Conservation (phyloP, 2,797 vertebrate genomes). For the Myotis daubentonii region DNA sequence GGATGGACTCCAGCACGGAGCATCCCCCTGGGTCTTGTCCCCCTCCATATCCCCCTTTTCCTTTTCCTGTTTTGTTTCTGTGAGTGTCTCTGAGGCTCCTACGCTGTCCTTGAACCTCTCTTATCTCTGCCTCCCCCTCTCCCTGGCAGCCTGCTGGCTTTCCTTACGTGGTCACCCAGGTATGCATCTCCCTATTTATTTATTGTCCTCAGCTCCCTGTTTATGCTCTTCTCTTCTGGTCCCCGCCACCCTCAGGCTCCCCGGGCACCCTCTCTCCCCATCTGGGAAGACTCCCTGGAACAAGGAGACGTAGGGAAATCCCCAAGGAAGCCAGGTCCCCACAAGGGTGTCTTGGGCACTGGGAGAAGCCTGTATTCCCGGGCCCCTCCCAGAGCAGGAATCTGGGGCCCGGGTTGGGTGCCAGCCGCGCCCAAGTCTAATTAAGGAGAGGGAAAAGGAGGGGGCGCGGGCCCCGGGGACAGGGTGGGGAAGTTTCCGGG, state of each 20-base stretch:
- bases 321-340: background rate
- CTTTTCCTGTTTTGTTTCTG: background rate
- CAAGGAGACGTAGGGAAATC: background rate
- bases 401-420: slow-evolving; percentile 69
- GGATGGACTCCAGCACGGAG: too few species aligned
- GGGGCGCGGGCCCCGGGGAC: background rate
- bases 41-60: background rate
- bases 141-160: background rate
- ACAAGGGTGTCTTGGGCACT: slow-evolving; percentile 31
- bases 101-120: background rate
- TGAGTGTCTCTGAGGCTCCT: background rate
- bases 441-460: slow-evolving; percentile 70
- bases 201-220: background rate
- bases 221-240: background rate
- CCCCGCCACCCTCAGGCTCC: too few species aligned
- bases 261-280: background rate
- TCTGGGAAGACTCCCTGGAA: background rate
- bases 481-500: slow-evolving; percentile 68
- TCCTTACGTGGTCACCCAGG: background rate
- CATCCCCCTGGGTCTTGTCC: background rate
- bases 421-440: slow-evolving; percentile 72
- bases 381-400: slow-evolving; percentile 76
- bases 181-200: background rate
- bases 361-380: slow-evolving; percentile 58
- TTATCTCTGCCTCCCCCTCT: background rate